Conservation (phyloP, 2,797 vertebrate species). For the Mormyrus hasselquistii region DNA sequence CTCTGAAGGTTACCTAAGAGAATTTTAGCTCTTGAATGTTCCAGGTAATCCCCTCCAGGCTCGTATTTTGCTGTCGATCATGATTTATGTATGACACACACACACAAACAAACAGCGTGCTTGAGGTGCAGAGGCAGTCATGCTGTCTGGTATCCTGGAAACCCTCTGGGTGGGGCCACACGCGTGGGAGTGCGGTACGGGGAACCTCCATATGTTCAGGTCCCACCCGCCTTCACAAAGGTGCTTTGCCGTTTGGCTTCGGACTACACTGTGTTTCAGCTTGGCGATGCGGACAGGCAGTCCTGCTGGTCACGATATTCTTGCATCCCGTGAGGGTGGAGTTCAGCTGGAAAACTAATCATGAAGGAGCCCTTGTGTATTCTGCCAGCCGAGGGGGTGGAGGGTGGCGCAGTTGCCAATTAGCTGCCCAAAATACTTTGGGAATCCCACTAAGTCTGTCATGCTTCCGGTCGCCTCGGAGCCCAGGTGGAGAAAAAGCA, state of each 20-base stretch:
- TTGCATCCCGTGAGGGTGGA: background rate
- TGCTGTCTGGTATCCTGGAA: background rate
- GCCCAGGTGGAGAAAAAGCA: background rate
- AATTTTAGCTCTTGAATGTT: background rate
- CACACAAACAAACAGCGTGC: background rate
- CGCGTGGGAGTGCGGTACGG: background rate
- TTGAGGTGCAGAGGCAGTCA: background rate
- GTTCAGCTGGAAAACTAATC: background rate
- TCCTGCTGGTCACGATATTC: background rate
- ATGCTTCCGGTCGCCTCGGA: background rate
- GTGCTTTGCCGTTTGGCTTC: background rate
- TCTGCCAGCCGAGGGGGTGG: background rate
- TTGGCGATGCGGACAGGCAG: background rate
- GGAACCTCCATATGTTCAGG: background rate
- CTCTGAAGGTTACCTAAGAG: background rate
- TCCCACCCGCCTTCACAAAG: background rate
- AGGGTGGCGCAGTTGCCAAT: background rate
- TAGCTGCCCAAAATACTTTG: background rate
- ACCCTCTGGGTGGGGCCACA: background rate
- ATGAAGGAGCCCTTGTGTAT: background rate
- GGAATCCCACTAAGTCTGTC: background rate
- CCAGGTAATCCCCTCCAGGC: background rate
- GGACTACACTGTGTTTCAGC: background rate
- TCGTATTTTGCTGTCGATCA: background rate
- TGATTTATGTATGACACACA: background rate